A percentile compares a stretch with the other conserved stretches of the same genome.
Conservation (phyloP, 2,797 vertebrate genomes). For the Alouatta caraya region DNA sequence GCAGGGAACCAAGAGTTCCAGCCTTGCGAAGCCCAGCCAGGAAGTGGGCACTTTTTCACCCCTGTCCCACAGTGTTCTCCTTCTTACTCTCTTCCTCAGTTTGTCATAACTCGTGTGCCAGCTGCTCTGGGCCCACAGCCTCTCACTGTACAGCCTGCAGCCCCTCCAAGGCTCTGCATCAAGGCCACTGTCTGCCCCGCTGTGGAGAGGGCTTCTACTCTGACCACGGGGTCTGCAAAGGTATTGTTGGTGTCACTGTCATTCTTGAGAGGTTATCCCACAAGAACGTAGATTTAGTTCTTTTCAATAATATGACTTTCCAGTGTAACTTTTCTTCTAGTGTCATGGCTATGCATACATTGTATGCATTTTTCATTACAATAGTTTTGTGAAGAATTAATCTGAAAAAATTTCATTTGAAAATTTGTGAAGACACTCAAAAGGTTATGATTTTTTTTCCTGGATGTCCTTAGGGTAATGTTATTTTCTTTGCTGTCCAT, state of each 20-base stretch:
- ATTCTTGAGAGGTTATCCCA: neutral
- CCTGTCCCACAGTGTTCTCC: neutral
- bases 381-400: neutral
- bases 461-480: neutral
- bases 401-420: neutral
- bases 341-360: neutral
- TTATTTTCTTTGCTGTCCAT: neutral
- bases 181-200: slow-evolving; percentile 89
- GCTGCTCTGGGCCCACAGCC: slow-evolving; percentile 89
- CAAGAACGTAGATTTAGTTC: neutral
- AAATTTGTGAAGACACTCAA: neutral
- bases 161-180: slow-evolving; percentile 80
- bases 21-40: rapidly evolving
- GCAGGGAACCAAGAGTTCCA: neutral
- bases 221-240: slow-evolving; percentile 87
- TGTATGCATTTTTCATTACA: neutral
- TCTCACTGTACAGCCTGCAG: slow-evolving; percentile 89
- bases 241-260: slow-evolving; percentile 75
- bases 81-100: slow-evolving; percentile 82
- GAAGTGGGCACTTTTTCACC: neutral
- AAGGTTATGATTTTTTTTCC: neutral
- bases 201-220: slow-evolving; percentile 92
- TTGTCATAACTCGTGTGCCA: slow-evolving; percentile 90
- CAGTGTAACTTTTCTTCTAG: neutral
- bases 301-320: neutral